A percentile compares a stretch with the other conserved stretches of the same genome.
phyloP scores from a whole-genome alignment of 2,113 vertebrate genomes.

The Tyto alba region DNA sequence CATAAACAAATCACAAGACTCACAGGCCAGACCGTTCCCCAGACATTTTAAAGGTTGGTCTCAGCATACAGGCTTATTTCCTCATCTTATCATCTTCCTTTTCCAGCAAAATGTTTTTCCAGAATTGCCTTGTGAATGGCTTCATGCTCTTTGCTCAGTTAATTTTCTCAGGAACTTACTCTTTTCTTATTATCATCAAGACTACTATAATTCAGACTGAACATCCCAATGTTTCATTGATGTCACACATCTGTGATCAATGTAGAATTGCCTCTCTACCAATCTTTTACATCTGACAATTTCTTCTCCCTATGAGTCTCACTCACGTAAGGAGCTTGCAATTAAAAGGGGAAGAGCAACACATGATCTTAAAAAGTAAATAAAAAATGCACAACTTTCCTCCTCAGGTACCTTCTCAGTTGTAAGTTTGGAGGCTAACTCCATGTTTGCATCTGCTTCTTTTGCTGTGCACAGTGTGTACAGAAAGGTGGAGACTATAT shows the following conservation, averaged over 20 bases:
- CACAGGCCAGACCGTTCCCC: not conserved
- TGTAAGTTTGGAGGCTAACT: not conserved
- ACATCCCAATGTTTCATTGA: not conserved
- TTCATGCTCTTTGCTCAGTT: not conserved
- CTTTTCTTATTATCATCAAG: not conserved
- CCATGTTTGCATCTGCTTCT: not conserved
- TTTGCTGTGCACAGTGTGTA: rapidly evolving
- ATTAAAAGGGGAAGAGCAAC: not conserved
- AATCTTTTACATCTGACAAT: not conserved
- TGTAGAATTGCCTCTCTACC: not conserved
- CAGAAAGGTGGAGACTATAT: not conserved
- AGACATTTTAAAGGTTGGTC: not conserved
- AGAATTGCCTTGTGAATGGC: not conserved
- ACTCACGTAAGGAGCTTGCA: not conserved
- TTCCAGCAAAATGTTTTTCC: not conserved
- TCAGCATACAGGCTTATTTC: not conserved
- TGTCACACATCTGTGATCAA: not conserved
- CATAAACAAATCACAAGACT: not conserved
- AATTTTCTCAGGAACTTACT: not conserved
- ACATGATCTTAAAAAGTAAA: not conserved
- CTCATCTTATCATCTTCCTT: not conserved
- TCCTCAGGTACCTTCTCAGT: not conserved
- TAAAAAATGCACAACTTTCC: not conserved
- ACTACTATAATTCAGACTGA: not conserved
- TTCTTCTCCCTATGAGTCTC: not conserved